Percentiles rank a stretch among this genome's conserved stretches.
phyloP scores from a whole-genome alignment of 53 echinoderm and acorn worm genomes.

The Mesocentrotus franciscanus region DNA sequence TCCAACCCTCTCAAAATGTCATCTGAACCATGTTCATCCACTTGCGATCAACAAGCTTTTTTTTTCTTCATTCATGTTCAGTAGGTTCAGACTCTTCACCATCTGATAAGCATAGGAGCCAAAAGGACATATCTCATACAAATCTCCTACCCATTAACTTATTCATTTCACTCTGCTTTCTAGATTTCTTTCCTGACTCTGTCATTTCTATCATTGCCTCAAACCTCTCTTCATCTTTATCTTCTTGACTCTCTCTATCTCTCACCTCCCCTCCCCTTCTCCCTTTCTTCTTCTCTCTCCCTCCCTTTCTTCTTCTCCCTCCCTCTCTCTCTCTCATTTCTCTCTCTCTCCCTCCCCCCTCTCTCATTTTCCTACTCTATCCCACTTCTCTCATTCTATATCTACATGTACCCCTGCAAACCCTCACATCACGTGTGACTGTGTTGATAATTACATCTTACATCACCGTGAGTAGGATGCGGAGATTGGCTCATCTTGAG shows the following conservation, averaged over 20 bases:
- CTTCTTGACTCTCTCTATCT: neutral
- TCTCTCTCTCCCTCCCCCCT: neutral
- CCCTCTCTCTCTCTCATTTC: neutral
- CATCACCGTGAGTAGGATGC: neutral
- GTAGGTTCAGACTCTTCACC: too few relatives aligned
- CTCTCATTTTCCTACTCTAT: neutral
- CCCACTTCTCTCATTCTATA: neutral
- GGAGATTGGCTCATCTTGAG: conserved; percentile 18
- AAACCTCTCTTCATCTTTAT: neutral
- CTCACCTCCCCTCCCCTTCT: neutral
- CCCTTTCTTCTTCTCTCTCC: neutral
- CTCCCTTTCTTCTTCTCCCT: neutral
- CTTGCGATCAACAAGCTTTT: neutral
- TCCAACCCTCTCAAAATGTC: neutral
- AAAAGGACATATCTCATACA: too few relatives aligned
- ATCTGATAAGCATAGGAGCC: too few relatives aligned
- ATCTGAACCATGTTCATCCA: neutral
- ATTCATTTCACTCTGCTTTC: neutral
- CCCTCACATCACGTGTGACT: neutral
- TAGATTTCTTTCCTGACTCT: neutral
- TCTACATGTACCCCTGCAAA: neutral
- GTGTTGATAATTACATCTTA: conserved; percentile 24
- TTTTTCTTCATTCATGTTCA: neutral
- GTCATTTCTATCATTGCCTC: neutral
- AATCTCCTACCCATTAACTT: too few relatives aligned